These are phyloP conservation scores for Meloidogyne floridensis DNA, from an alignment of 1,140 invertebrate genomes.

Conservation along the genomic window DNA sequence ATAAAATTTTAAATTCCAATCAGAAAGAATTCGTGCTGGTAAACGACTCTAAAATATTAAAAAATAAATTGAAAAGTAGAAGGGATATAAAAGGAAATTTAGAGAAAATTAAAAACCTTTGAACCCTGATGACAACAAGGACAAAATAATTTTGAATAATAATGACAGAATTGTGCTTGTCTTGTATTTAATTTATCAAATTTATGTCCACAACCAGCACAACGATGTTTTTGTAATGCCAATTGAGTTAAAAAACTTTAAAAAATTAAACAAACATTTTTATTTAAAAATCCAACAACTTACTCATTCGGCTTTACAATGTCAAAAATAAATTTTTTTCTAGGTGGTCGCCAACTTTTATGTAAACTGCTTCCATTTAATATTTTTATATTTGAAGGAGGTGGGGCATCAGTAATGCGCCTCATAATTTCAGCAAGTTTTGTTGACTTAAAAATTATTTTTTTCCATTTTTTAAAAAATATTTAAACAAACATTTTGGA, in stretches of 20 bases:
- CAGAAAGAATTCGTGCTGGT: slow-evolving; percentile 77
- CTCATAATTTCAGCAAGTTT: background rate
- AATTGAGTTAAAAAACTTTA: slow-evolving; percentile 63
- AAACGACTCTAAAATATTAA: slow-evolving; percentile 68
- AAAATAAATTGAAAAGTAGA: background rate
- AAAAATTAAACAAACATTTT: background rate
- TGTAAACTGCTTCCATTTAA: background rate
- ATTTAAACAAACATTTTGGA: background rate
- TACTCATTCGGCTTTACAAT: slow-evolving; percentile 45
- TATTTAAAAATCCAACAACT: background rate
- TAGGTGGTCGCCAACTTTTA: slow-evolving; percentile 44
- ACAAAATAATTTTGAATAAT: slow-evolving; percentile 84
- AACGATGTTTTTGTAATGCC: slow-evolving; percentile 79
- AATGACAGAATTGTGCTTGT: slow-evolving; percentile 75
- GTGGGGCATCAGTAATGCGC: background rate
- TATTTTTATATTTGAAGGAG: background rate
- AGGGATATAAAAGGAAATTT: background rate
- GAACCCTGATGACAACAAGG: slow-evolving; percentile 83
- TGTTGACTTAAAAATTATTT: background rate
- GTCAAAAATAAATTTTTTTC: slow-evolving; percentile 49
- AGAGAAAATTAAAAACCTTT: slow-evolving; percentile 66
- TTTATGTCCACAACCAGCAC: slow-evolving; percentile 82
- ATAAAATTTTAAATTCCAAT: slow-evolving; percentile 78
- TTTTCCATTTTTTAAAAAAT: background rate
- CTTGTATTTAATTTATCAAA: slow-evolving; percentile 71